phyloP scores from a whole-genome alignment of 2,113 vertebrate genomes.

The Passerina amoena region DNA sequence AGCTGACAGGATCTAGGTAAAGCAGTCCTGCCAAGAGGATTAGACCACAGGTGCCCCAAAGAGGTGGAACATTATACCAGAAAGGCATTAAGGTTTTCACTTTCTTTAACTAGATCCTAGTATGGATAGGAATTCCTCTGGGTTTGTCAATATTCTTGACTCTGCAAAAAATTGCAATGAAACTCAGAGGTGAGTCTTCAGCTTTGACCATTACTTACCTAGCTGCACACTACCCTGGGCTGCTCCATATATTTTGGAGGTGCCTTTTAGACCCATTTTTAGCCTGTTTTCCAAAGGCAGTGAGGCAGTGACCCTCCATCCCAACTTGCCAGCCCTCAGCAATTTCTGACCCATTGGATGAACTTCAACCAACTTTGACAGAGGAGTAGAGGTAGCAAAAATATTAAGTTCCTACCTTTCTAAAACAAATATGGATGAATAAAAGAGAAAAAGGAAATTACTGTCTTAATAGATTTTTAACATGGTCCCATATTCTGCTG shows the following conservation, averaged over 20 bases:
- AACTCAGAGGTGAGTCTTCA: not conserved
- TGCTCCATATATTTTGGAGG: not conserved
- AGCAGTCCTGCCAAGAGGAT: not conserved
- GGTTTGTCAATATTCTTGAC: not conserved
- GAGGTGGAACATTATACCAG: not conserved
- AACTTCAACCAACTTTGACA: not conserved
- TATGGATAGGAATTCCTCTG: not conserved
- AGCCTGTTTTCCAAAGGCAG: not conserved
- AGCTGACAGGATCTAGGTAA: not conserved
- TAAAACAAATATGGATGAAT: not conserved
- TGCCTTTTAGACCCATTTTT: not conserved
- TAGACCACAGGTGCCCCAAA: not conserved
- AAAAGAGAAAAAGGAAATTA: not conserved
- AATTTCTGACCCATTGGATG: not conserved
- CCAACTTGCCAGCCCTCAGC: not conserved
- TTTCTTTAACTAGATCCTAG: not conserved
- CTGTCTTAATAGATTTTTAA: fast-evolving
- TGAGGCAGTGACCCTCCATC: not conserved
- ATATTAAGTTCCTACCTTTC: not conserved
- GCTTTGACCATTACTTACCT: not conserved
- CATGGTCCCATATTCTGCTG: not conserved
- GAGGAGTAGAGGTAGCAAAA: not conserved
- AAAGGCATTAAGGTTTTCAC: not conserved
- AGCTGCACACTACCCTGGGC: not conserved
- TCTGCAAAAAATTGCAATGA: not conserved